A percentile compares a stretch with the other conserved stretches of the same genome.
phyloP scores from a whole-genome alignment of 2,797 vertebrate genomes.

The Denticeps clupeoides region DNA sequence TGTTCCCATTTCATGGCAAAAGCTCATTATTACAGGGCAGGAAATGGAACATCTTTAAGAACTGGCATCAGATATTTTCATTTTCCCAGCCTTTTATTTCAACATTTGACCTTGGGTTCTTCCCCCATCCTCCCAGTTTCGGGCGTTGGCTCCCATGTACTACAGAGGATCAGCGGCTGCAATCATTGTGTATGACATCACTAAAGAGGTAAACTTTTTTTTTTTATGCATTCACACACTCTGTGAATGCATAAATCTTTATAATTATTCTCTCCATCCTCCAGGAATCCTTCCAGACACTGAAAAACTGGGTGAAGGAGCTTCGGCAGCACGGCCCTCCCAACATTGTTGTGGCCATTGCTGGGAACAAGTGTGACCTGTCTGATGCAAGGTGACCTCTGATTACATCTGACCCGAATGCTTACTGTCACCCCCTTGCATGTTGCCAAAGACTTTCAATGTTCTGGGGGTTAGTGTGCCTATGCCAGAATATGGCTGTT shows the following conservation, averaged over 20 bases:
- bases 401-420: no score
- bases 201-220: conserved; percentile 99
- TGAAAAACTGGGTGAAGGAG: conserved; percentile 98
- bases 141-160: conserved; percentile 96
- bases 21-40: no score
- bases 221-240: background rate
- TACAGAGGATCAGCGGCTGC: conserved; percentile 95
- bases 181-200: conserved; percentile 97
- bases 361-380: conserved; percentile 96
- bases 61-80: no score
- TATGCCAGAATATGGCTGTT: no score
- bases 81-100: no score
- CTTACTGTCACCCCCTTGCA: background rate
- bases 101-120: no score
- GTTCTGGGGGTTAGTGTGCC: no score
- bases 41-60: no score
- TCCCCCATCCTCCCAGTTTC: conserved; percentile 63
- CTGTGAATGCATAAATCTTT: no score
- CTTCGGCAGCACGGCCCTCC: conserved; percentile 92
- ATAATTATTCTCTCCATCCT: background rate
- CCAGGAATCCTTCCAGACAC: conserved; percentile 89
- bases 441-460: conserved; percentile 4
- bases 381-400: conserved; percentile 76
- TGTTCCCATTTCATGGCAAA: no score
- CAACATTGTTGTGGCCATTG: conserved; percentile 93